Conservation (phyloP, 2,888 invertebrate species). For the Uloborus plumipes region DNA sequence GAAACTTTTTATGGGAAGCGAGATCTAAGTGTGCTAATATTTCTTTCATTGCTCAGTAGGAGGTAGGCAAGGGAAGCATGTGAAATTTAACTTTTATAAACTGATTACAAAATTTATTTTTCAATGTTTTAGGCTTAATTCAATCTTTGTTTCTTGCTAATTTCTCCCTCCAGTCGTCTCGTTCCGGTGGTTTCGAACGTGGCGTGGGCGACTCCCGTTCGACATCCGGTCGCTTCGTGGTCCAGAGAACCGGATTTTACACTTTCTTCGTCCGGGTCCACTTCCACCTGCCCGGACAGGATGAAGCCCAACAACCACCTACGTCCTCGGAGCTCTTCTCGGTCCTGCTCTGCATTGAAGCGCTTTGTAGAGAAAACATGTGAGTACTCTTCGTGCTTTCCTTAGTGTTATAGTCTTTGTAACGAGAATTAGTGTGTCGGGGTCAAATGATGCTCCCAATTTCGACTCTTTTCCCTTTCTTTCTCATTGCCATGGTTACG, state of each 20-base stretch:
- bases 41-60: no score
- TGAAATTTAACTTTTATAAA: no score
- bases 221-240: constrained; percentile 69
- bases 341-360: constrained; percentile 69
- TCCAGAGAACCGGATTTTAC: constrained; percentile 69
- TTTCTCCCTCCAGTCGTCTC: constrained; percentile 68
- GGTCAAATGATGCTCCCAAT: no score
- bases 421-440: no score
- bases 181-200: constrained; percentile 69
- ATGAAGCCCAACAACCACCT: constrained; percentile 26
- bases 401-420: background rate
- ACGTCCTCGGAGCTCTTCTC: constrained; percentile 66
- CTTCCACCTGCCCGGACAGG: constrained; percentile 66
- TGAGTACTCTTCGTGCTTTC: constrained; percentile 66
- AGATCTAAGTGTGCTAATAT: no score
- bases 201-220: constrained; percentile 68
- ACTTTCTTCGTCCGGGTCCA: constrained; percentile 70
- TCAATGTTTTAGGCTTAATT: no score
- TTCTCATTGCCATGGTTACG: no score
- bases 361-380: constrained; percentile 69
- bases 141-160: no score
- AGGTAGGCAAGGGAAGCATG: no score
- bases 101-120: no score
- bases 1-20: no score
- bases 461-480: no score